phyloP scores from a whole-genome alignment of 2,113 vertebrate species.

The Mus musculus region DNA sequence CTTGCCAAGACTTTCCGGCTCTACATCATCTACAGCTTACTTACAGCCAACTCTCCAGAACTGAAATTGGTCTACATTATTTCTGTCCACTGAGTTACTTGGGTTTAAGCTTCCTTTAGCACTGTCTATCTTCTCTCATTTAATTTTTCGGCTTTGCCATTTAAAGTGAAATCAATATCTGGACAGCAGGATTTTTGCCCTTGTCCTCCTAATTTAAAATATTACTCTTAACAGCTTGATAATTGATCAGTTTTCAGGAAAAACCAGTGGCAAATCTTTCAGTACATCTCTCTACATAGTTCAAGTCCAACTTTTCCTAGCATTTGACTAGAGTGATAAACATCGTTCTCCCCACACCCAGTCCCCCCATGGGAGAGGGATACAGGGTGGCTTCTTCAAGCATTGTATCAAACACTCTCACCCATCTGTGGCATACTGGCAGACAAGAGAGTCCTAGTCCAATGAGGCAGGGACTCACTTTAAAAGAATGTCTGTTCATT shows the following conservation, averaged over 20 bases:
- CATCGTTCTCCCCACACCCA: background rate
- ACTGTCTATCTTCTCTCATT: background rate
- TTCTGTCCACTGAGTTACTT: slow-evolving; percentile 9
- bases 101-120: background rate
- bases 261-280: background rate
- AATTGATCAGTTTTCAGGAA: slow-evolving; percentile 15
- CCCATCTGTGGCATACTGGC: background rate
- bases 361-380: background rate
- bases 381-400: background rate
- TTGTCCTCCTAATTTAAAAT: slow-evolving; percentile 16
- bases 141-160: slow-evolving; percentile 54
- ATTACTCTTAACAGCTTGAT: background rate
- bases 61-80: slow-evolving; percentile 29
- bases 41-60: background rate
- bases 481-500: background rate
- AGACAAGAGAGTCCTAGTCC: background rate
- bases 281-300: background rate
- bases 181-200: slow-evolving; percentile 9
- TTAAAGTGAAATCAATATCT: slow-evolving; percentile 49
- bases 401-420: background rate
- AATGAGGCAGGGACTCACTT: background rate
- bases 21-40: background rate
- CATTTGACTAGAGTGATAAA: background rate
- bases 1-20: slow-evolving; percentile 22
- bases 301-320: background rate